phyloP scores from a whole-genome alignment of 2,797 vertebrate species.

The Podarcis lilfordi region DNA sequence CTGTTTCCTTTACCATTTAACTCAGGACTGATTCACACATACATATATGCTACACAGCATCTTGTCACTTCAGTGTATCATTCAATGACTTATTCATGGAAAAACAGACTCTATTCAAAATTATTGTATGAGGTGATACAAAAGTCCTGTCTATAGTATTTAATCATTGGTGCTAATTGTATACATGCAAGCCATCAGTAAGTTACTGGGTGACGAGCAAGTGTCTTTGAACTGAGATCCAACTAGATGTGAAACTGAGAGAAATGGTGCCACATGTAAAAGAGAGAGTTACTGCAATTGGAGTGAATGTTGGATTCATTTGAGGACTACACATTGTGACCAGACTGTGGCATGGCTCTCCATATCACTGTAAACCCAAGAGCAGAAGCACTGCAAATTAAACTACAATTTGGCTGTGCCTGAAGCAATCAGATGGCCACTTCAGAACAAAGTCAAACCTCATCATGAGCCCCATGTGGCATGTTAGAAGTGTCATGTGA shows the following conservation, averaged over 20 bases:
- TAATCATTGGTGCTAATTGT: background rate
- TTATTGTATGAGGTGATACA: background rate
- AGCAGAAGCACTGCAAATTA: background rate
- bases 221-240: background rate
- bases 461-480: background rate
- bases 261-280: background rate
- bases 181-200: background rate
- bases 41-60: background rate
- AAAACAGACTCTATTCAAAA: background rate
- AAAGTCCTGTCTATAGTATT: background rate
- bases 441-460: background rate
- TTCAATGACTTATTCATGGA: background rate
- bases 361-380: background rate
- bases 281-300: background rate
- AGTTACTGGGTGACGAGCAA: background rate
- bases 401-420: background rate
- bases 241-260: background rate
- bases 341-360: background rate
- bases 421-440: background rate
- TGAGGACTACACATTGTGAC: background rate
- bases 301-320: background rate
- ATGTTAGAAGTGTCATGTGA: background rate
- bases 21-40: background rate
- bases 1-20: background rate
- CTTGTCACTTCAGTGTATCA: background rate